These are phyloP conservation scores for Oceanodroma leucorhoa DNA, from an alignment of 2,797 vertebrate species.

Conservation along the genomic window DNA sequence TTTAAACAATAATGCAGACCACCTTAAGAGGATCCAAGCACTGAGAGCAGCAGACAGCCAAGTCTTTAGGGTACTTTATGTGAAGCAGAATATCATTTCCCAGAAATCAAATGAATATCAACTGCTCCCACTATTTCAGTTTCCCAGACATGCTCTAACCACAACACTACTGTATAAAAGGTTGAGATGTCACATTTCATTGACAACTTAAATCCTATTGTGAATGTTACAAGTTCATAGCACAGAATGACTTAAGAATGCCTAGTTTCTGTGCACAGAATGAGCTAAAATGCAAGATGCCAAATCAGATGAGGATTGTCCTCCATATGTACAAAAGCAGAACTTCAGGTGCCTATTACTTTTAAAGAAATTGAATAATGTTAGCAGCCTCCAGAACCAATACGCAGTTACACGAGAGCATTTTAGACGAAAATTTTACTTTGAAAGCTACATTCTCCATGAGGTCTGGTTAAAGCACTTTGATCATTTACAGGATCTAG, in stretches of 20 bases:
- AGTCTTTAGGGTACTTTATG: neutral
- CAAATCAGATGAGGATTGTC: neutral
- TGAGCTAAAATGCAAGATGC: neutral
- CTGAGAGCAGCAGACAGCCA: neutral
- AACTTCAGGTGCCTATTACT: neutral
- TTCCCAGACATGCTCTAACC: neutral
- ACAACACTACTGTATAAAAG: neutral
- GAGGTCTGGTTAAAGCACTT: neutral
- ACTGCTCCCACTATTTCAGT: neutral
- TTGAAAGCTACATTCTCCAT: neutral
- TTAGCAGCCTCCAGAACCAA: neutral
- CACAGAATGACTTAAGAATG: neutral
- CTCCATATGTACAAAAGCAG: neutral
- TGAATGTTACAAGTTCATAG: neutral
- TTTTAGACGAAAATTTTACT: neutral
- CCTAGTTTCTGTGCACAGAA: neutral
- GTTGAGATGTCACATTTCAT: neutral
- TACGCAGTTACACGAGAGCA: rapidly evolving
- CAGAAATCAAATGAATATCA: neutral
- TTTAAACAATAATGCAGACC: neutral
- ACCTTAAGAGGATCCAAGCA: neutral
- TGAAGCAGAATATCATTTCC: neutral
- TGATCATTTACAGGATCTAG: neutral
- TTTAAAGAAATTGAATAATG: neutral
- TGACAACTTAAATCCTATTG: neutral